A percentile compares a stretch with the other conserved stretches of the same genome.
phyloP scores from a whole-genome alignment of 1,140 invertebrate species.

The Drosophila persimilis region DNA sequence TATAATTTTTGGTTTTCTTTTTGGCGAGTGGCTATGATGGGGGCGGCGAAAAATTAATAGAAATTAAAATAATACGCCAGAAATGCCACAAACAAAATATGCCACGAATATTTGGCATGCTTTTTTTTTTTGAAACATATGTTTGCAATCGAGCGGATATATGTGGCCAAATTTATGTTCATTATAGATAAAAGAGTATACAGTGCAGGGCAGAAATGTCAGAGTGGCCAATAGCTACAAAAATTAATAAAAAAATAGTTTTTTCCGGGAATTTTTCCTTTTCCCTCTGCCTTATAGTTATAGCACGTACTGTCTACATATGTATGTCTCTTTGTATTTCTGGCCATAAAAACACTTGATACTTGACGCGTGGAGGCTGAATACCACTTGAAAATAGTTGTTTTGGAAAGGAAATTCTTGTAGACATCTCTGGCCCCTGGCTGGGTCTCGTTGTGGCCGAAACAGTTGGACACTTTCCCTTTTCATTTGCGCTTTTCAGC shows the following conservation, averaged over 20 bases:
- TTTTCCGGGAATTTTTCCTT: too few species aligned
- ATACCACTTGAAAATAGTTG: conserved; percentile 27
- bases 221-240: background rate
- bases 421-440: too few species aligned
- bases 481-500: conserved; percentile 17
- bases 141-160: conserved; percentile 51
- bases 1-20: conserved; percentile 25
- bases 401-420: too few species aligned
- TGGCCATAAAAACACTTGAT: conserved; percentile 30
- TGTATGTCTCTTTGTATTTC: background rate
- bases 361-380: conserved; percentile 29
- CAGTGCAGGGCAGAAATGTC: conserved; percentile 9
- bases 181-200: conserved; percentile 4
- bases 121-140: conserved; percentile 42
- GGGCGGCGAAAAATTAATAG: conserved; percentile 38
- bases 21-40: background rate
- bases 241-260: too few species aligned
- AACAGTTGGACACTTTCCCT: conserved; percentile 30
- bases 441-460: conserved; percentile 7
- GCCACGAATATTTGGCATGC: conserved; percentile 61
- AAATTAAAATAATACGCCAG: conserved; percentile 44
- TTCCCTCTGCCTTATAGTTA: background rate
- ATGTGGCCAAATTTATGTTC: conserved; percentile 33
- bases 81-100: conserved; percentile 36
- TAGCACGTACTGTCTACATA: conserved; percentile 20